These are phyloP conservation scores for Frankliniella intonsa DNA, from an alignment of 2,888 invertebrate genomes.

Conservation along the genomic window DNA sequence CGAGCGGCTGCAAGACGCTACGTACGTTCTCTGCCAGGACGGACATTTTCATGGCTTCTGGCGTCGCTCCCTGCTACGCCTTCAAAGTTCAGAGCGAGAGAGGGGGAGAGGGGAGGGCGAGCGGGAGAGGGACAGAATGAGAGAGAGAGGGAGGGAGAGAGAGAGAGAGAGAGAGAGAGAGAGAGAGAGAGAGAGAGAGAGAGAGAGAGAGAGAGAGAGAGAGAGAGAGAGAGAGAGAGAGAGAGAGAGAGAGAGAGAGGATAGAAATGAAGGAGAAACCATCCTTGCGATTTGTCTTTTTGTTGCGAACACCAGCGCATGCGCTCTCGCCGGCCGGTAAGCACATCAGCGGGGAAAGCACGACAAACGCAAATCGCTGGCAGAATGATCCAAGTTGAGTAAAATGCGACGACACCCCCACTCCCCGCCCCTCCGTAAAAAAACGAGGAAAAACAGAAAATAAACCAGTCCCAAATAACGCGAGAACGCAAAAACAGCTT, in stretches of 20 bases:
- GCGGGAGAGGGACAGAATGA: background rate
- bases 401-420: too few relatives aligned
- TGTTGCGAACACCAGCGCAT: background rate
- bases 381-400: too few relatives aligned
- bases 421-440: too few relatives aligned
- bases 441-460: too few relatives aligned
- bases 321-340: too few relatives aligned
- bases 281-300: background rate
- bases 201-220: background rate
- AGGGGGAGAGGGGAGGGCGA: too few relatives aligned
- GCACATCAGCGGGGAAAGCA: too few relatives aligned
- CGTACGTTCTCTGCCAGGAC: too few relatives aligned
- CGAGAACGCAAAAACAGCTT: too few relatives aligned
- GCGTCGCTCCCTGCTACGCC: background rate
- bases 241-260: background rate
- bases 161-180: background rate
- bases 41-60: slow-evolving; percentile 19
- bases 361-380: too few relatives aligned
- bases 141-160: background rate
- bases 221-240: background rate
- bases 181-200: background rate
- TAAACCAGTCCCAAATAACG: too few relatives aligned
- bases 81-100: background rate
- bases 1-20: too few relatives aligned
- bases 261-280: background rate